Evolutionary conservation across 2,113 vertebrate genomes (phyloP).

Genomic region (Poecilia latipinna): DNA sequence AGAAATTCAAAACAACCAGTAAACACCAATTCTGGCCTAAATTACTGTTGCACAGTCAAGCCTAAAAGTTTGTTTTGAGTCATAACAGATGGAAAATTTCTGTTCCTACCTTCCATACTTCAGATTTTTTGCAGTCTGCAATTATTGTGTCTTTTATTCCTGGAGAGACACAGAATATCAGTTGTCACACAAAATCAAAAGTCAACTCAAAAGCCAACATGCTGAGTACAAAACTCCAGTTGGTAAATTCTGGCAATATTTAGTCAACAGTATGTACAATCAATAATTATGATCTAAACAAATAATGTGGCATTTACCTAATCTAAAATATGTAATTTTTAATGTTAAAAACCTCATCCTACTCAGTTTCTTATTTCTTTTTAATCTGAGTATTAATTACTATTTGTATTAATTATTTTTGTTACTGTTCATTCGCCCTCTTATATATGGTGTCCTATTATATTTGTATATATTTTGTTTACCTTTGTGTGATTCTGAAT

Average conservation of each 20-base stretch:
- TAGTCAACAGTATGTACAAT: neutral
- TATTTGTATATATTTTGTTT: too few species aligned
- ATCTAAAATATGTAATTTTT: neutral
- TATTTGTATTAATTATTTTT: too few species aligned
- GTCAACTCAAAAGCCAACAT: too few species aligned
- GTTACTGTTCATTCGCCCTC: too few species aligned
- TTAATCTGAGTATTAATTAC: too few species aligned
- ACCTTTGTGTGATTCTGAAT: too few species aligned
- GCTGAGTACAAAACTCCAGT: neutral
- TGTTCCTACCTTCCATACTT: constrained; percentile 80
- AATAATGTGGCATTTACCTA: neutral
- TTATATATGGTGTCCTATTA: too few species aligned
- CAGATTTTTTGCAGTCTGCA: constrained; percentile 77
- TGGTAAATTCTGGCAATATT: neutral
- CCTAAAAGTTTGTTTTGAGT: neutral
- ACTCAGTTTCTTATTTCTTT: too few species aligned
- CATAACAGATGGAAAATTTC: neutral
- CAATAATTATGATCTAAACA: neutral
- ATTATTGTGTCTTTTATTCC: constrained; percentile 80
- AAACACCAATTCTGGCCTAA: neutral
- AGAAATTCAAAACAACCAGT: neutral
- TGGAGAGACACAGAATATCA: constrained; percentile 34
- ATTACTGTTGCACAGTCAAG: neutral
- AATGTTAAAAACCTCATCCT: neutral
- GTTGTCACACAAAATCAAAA: neutral